Evolutionary conservation across 2,888 invertebrate genomes (phyloP), one percentile per base, ranked within the genome.

Genomic region (Beris morrisii): DNA sequence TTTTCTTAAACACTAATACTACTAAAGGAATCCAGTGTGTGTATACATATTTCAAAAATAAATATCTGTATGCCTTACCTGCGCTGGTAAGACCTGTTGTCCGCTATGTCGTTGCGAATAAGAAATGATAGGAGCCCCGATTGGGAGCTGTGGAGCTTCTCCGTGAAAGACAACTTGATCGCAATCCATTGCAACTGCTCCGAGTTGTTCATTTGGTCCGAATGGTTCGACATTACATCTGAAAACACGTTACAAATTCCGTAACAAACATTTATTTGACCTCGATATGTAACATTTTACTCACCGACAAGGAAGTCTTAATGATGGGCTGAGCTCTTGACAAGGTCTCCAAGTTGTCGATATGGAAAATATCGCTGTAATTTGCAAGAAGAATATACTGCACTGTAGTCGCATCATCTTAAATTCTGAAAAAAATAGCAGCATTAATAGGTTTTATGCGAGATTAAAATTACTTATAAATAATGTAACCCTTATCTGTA

Each of bases 51-150:
- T 53, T 52, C 30, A 30, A 38, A 53, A 64, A 50, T 28, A 11
- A 53, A 54, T 52, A 44, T 53, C 15, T 22, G n/a, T 22, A 76
- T 22, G 3, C 22, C 1, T 22, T 73, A 90, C 89, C 83, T 90
- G 89, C 32, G 89, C 87, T 4, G 94, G 93, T 70, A 95, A 81
- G 65, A 87, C 86, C 77, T 93, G 93, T 73, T 91, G 89, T 0
- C 93, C 93, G 70, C 90, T 88, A 81, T 87, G 86, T 71, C 88
- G 84, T 77, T 94, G 94, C 67, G 88, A 88, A 79, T 91, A 92
- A 7, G 89, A 85, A 58, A 89, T 87, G 68, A 95, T 88, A 3
- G 92, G 92, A 30, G 91, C 91, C 54, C 90, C 89, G 74, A 87
- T 88, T 1, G 94, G 91, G 72, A 91, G 79, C 9, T 88, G 83